A percentile compares a stretch with the other conserved stretches of the same genome.
Evolutionary conservation across 1,140 invertebrate genomes (phyloP).

Genomic region (Mylabris phalerata): DNA sequence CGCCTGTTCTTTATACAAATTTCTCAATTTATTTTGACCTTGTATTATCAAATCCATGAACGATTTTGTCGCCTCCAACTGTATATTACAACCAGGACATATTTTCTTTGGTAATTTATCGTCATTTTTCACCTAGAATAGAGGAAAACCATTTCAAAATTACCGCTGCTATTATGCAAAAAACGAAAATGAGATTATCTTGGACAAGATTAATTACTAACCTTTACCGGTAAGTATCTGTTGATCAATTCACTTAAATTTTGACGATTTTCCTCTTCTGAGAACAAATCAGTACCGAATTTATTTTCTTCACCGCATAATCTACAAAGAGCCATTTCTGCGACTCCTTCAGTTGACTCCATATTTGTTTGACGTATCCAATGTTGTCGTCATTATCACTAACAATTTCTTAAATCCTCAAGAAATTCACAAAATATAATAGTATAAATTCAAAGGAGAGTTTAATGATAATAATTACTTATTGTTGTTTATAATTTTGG

Average conservation of each 20-base stretch:
- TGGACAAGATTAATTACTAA: conserved; percentile 37
- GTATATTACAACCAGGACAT: conserved; percentile 67
- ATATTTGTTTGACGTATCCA: conserved; percentile 12
- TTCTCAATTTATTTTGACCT: conserved; percentile 55
- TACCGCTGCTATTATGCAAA: conserved; percentile 17
- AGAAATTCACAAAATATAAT: too few relatives aligned
- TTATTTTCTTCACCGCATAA: conserved; percentile 64
- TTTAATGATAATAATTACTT: too few relatives aligned
- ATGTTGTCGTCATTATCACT: neutral
- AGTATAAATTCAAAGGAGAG: too few relatives aligned
- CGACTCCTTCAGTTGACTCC: conserved; percentile 25
- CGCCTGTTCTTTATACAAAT: conserved; percentile 46
- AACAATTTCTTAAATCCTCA: too few relatives aligned
- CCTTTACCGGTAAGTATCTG: conserved; percentile 64
- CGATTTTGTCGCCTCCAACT: conserved; percentile 61
- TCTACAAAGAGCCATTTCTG: conserved; percentile 59
- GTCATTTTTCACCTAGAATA: conserved; percentile 56
- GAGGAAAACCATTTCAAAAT: conserved; percentile 27
- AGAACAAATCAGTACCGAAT: conserved; percentile 57
- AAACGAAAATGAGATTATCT: conserved; percentile 2
- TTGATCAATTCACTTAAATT: conserved; percentile 59
- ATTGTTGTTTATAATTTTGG: too few relatives aligned
- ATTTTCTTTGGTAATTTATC: conserved; percentile 60
- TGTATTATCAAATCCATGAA: conserved; percentile 63
- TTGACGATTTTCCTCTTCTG: conserved; percentile 48